phyloP scores from a whole-genome alignment of 2,113 vertebrate species.

The Neodon shergylaensis region DNA sequence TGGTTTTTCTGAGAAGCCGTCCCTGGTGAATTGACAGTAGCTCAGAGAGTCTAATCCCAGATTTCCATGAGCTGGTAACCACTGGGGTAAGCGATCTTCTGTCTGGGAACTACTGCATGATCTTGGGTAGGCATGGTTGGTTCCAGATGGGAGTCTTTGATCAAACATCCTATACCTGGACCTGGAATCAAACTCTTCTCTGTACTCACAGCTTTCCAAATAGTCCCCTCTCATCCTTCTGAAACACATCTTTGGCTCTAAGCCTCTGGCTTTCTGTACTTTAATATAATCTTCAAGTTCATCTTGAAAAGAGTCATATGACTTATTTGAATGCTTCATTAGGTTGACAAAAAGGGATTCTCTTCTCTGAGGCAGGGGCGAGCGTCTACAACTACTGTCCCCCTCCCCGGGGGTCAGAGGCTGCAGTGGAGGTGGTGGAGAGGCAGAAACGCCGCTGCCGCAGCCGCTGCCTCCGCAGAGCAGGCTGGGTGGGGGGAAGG shows the following conservation, averaged over 20 bases:
- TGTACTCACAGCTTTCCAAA: slow-evolving; percentile 63
- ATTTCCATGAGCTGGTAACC: slow-evolving; percentile 64
- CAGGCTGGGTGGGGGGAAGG: too few relatives aligned
- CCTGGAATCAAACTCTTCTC: slow-evolving; percentile 62
- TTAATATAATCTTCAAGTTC: slow-evolving; percentile 90
- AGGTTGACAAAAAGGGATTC: slow-evolving; percentile 84
- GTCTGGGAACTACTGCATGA: slow-evolving; percentile 44
- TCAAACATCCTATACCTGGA: slow-evolving; percentile 53
- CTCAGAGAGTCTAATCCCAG: slow-evolving; percentile 47
- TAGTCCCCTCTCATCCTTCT: slow-evolving; percentile 73
- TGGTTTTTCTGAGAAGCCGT: slow-evolving; percentile 63
- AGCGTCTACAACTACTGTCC: too few relatives aligned
- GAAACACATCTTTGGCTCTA: slow-evolving; percentile 84
- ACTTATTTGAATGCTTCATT: slow-evolving; percentile 87
- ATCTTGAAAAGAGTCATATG: slow-evolving; percentile 88
- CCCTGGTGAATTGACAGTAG: slow-evolving; percentile 18
- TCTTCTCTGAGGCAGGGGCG: too few relatives aligned
- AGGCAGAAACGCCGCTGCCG: too few relatives aligned
- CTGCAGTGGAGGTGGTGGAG: too few relatives aligned
- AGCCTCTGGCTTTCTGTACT: slow-evolving; percentile 88
- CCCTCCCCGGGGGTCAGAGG: too few relatives aligned
- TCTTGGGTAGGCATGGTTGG: slow-evolving; percentile 61
- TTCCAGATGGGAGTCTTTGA: slow-evolving; percentile 59
- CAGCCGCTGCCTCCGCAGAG: too few relatives aligned
- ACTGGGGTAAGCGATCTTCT: slow-evolving; percentile 33